phyloP scores from a whole-genome alignment of 2,113 vertebrate species.

The Pipa parva region DNA sequence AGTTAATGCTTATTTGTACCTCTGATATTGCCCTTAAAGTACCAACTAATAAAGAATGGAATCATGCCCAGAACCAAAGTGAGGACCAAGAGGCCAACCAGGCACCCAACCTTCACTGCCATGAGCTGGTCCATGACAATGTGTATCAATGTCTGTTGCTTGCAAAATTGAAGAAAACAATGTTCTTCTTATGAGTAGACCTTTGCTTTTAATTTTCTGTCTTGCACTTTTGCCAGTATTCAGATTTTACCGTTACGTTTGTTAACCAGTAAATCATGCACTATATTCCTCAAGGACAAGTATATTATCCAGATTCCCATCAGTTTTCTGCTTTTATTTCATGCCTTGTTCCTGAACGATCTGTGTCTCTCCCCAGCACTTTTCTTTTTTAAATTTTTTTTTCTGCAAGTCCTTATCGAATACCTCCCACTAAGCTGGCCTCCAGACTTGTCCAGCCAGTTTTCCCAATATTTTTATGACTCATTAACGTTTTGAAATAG shows the following conservation, averaged over 20 bases:
- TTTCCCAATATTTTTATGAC: conserved; percentile 24
- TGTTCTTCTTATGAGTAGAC: too few relatives aligned
- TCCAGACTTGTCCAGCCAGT: neutral
- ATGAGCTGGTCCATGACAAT: conserved; percentile 55
- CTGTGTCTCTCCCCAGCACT: neutral
- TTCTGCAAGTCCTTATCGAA: neutral
- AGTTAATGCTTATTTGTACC: conserved; percentile 40
- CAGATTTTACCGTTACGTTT: neutral
- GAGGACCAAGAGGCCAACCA: conserved; percentile 47
- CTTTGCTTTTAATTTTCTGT: neutral
- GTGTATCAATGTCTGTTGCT: too few relatives aligned
- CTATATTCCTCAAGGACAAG: too few relatives aligned
- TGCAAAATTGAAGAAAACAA: too few relatives aligned
- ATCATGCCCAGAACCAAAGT: conserved; percentile 51
- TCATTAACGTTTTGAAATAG: conserved; percentile 10
- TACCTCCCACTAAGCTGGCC: neutral
- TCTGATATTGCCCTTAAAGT: conserved; percentile 50
- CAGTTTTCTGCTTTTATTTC: too few relatives aligned
- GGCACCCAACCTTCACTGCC: conserved; percentile 51
- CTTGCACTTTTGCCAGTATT: neutral
- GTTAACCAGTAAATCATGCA: too few relatives aligned
- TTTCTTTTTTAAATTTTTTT: neutral
- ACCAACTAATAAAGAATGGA: conserved; percentile 53
- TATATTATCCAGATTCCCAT: too few relatives aligned
- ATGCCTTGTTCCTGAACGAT: neutral